Base-by-base conservation (phyloP, 1,140 invertebrate genomes). In the Helicoverpa zea region DNA sequence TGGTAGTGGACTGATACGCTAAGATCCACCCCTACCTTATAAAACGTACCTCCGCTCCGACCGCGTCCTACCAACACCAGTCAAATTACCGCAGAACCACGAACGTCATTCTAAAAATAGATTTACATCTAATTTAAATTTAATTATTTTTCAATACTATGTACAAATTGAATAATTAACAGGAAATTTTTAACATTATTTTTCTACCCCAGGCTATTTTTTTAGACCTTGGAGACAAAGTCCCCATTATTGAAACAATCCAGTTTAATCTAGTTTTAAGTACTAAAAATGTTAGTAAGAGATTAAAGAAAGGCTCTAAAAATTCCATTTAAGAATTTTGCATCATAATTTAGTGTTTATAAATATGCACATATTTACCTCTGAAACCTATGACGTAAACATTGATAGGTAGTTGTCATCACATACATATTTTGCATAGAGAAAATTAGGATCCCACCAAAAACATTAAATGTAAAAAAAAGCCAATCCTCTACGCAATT, bases 1-100 rank as follows among this genome's bases (percentile, higher is more conserved):
- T 74, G 30, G 54, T 51, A 56, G 68, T 70, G 56, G 59, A 86
- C 84, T 86, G 76, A 81, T 80, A 79, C 63, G 68, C 12, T 72
- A 13, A 16, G 61, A 77, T 16, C 63, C 54, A 86, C 82, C 84
- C 84, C 80, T 79, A 81, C 82, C 79, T 76, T 86, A 83, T 86
- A 86, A 83, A 78, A 74, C 16, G 49, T 64, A 63, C 43, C 68
- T 18, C 72, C 30, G 77, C 58, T 79, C 30, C 29, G 29, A n/a
- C 79, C 16, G 10, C 70, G 14, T 81, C 82, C 84, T 81, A 81
- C 75, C 73, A 80, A 23, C 51, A 30, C 16, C 73, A 47, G 7
- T 4, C 56, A 78, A 81, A 64, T 78, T 14, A 66, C 51, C 68
- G 78, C 49, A 83, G 79, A 81, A 35, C 49, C 75, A 30, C 43